phyloP scores from a whole-genome alignment of 1,140 invertebrate genomes.

The Lordiphosa clarofinis region DNA sequence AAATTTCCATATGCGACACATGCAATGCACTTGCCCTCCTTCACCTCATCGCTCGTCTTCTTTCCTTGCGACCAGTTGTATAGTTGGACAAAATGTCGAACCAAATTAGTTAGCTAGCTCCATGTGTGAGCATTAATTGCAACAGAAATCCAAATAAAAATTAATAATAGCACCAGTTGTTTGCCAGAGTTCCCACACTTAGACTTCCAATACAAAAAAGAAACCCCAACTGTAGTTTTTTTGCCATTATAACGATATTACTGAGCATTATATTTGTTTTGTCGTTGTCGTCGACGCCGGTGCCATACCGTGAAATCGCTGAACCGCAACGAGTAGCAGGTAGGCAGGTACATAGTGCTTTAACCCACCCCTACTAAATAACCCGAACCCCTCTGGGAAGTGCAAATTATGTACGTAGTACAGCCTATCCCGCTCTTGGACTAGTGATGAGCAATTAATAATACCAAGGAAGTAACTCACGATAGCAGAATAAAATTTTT shows the following conservation, averaged over 20 bases:
- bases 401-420: slow-evolving; percentile 33
- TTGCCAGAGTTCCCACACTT: slow-evolving; percentile 48
- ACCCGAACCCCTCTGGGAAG: slow-evolving; percentile 19
- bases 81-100: slow-evolving; percentile 16
- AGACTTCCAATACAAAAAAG: slow-evolving; percentile 23
- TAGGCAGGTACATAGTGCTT: slow-evolving; percentile 20
- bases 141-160: slow-evolving; percentile 50
- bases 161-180: slow-evolving; percentile 47
- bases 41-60: neutral
- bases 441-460: no score
- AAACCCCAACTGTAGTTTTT: slow-evolving; percentile 18
- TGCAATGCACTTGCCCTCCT: slow-evolving; percentile 28
- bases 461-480: no score
- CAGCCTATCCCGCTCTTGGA: slow-evolving; percentile 29
- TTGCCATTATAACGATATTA: slow-evolving; percentile 52
- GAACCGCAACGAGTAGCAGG: slow-evolving; percentile 54
- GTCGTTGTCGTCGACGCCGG: slow-evolving; percentile 32
- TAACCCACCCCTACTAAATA: slow-evolving; percentile 26
- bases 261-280: slow-evolving; percentile 65
- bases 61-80: slow-evolving; percentile 15
- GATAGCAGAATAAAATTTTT: no score
- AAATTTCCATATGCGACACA: slow-evolving; percentile 67
- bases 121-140: slow-evolving; percentile 42
- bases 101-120: slow-evolving; percentile 25
- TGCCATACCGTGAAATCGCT: slow-evolving; percentile 65